A percentile compares a stretch with the other conserved stretches of the same genome.
phyloP scores from a whole-genome alignment of 2,113 vertebrate species.

The Vulpes vulpes region DNA sequence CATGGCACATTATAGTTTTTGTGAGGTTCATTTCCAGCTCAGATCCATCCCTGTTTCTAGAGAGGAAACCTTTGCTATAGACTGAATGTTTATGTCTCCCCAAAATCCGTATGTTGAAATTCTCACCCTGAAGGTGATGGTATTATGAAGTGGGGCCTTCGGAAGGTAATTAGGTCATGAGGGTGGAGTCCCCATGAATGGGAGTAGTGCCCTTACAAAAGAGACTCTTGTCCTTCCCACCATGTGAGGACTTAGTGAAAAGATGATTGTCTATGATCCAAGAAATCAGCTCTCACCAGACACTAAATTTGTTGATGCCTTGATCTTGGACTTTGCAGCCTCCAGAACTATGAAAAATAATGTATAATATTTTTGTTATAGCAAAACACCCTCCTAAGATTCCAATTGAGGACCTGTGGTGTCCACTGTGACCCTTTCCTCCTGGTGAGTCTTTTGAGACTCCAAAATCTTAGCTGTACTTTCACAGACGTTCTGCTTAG shows the following conservation, averaged over 20 bases:
- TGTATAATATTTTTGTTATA: too few relatives aligned
- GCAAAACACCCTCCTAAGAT: neutral
- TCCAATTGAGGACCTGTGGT: neutral
- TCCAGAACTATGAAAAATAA: neutral
- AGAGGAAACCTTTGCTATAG: neutral
- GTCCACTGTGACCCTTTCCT: neutral
- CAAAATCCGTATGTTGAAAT: neutral
- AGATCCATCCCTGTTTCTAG: neutral
- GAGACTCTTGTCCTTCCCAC: neutral
- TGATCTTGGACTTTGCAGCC: neutral
- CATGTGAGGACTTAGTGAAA: neutral
- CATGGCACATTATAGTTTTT: rapidly evolving
- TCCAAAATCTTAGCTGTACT: neutral
- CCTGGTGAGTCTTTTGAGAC: neutral
- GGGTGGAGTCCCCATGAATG: neutral
- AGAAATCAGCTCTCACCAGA: neutral
- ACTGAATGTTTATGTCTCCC: neutral
- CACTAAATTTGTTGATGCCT: neutral
- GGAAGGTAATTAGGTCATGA: neutral
- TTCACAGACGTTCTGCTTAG: neutral
- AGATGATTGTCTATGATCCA: neutral
- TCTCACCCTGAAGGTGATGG: neutral
- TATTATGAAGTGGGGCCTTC: neutral
- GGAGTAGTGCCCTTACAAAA: neutral
- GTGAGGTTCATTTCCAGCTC: neutral